Evolutionary conservation across 1,140 invertebrate species (phyloP).

Genomic region (Hermatobates lingyangjiaoensis): DNA sequence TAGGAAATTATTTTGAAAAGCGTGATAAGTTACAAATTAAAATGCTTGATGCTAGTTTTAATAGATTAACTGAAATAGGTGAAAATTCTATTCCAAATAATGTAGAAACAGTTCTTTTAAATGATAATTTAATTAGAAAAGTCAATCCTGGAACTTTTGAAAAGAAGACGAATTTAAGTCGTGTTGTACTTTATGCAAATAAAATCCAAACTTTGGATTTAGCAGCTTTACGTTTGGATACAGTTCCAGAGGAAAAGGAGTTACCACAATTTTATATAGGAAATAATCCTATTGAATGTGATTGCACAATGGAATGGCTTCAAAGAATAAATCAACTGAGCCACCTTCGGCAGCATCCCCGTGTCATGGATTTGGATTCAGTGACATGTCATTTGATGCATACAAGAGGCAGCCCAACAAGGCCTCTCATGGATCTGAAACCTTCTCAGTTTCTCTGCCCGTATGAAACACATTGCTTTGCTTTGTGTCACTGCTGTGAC

Average conservation of each 20-base stretch:
- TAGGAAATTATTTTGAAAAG: slow-evolving; percentile 40
- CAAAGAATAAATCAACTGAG: slow-evolving; percentile 50
- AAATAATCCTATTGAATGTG: slow-evolving; percentile 61
- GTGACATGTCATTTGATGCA: slow-evolving; percentile 23
- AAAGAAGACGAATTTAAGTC: slow-evolving; percentile 42
- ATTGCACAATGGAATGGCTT: slow-evolving; percentile 73
- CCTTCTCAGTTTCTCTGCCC: slow-evolving; percentile 40
- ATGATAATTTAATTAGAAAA: slow-evolving; percentile 49
- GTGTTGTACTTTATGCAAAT: slow-evolving; percentile 57
- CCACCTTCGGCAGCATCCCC: slow-evolving; percentile 31
- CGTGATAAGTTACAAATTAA: slow-evolving; percentile 42
- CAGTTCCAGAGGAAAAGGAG: slow-evolving; percentile 39
- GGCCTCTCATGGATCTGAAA: slow-evolving; percentile 45
- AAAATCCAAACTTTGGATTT: slow-evolving; percentile 50
- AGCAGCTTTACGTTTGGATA: slow-evolving; percentile 42
- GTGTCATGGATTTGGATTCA: slow-evolving; percentile 25
- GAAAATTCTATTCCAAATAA: slow-evolving; percentile 48
- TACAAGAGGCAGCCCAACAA: slow-evolving; percentile 16
- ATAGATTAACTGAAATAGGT: slow-evolving; percentile 43
- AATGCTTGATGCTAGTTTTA: slow-evolving; percentile 54
- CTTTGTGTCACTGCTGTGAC: slow-evolving; percentile 40
- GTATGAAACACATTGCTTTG: slow-evolving; percentile 36
- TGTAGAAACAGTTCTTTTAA: slow-evolving; percentile 51
- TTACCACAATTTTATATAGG: slow-evolving; percentile 60
- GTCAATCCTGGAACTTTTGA: slow-evolving; percentile 54